Evolutionary conservation across 2,113 vertebrate species (phyloP), one percentile per base, ranked within the genome.

Genomic region (Procavia capensis): DNA sequence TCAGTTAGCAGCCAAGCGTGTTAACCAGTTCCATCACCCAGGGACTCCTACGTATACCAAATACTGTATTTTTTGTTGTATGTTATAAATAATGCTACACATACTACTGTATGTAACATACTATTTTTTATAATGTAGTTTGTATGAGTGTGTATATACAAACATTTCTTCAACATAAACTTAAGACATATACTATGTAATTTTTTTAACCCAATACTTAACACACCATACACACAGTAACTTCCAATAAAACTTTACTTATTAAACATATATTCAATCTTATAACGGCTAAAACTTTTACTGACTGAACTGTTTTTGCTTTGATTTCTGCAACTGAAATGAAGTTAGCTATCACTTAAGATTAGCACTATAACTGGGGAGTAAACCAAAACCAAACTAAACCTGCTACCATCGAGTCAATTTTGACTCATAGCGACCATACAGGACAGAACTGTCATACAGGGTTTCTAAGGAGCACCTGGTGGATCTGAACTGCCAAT

Each of bases 261-360:
- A 70, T 27, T 78, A 70, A 93, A 87, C 80, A 47, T 57, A 66
- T 57, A 84, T 75, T 96, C 70, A 91, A 81, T 74, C 16, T 83
- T 54, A 6, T 54, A 64, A 81, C 34, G 72, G 17, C 19, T 93
- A 93, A 86, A 83, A 68, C 27, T 95, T 47, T 70, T 72, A 90
- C 11, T 85, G 54, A 79, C 22, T 81, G 36, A 95, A 85, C 24
- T 47, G 81, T 78, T 72, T 50, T 88, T 70, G 27, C 31, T 91
- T 84, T 91, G 7, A 57, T 17, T 92, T 91, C 39, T 85, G 17
- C 29, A 86, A 22, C 57, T 75, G 76, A 93, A 95, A 85, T 43
- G n/a, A 93, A 59, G 16, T 76, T 87, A 87, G 83, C 90, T 54
- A 10, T 92, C 76, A 96, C 63, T 86, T 96, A 68, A 92, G 90